These are phyloP conservation scores for Pitangus sulphuratus DNA, from an alignment of 2,797 vertebrate genomes.

Conservation along the genomic window DNA sequence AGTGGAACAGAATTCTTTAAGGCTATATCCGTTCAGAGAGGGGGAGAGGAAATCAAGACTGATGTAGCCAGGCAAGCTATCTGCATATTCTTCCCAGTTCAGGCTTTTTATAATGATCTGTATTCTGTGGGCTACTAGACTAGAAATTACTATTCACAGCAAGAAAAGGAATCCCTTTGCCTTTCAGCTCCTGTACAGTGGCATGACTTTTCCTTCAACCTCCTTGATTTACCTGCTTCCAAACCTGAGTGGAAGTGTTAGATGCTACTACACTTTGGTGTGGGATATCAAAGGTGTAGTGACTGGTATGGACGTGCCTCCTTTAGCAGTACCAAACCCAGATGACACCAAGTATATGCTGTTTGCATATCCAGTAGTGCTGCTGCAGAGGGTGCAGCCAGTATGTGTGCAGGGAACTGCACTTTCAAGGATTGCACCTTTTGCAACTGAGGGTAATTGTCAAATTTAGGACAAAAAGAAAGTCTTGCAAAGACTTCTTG, in stretches of 20 bases:
- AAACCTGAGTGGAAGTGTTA: neutral
- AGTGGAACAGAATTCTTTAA: neutral
- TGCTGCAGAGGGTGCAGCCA: conserved; percentile 33
- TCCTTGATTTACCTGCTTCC: neutral
- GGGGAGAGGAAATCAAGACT: neutral
- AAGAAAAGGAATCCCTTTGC: neutral
- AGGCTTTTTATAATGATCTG: neutral
- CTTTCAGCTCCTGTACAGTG: neutral
- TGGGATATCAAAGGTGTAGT: neutral
- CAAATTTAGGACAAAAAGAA: conserved; percentile 19
- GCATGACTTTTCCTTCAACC: neutral
- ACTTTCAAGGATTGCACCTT: neutral
- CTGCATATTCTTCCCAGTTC: neutral
- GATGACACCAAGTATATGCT: neutral
- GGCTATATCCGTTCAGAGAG: neutral
- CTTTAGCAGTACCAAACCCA: neutral
- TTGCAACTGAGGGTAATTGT: conserved; percentile 3
- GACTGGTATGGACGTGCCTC: neutral
- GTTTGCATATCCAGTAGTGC: conserved; percentile 20
- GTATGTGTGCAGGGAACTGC: neutral
- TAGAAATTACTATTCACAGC: neutral
- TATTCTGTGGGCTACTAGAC: neutral
- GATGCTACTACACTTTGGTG: neutral
- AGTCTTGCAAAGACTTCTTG: conserved; percentile 19
- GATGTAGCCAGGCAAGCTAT: neutral